Evolutionary conservation across 2,888 invertebrate species (phyloP).

Genomic region (Eupelmus urozonus): DNA sequence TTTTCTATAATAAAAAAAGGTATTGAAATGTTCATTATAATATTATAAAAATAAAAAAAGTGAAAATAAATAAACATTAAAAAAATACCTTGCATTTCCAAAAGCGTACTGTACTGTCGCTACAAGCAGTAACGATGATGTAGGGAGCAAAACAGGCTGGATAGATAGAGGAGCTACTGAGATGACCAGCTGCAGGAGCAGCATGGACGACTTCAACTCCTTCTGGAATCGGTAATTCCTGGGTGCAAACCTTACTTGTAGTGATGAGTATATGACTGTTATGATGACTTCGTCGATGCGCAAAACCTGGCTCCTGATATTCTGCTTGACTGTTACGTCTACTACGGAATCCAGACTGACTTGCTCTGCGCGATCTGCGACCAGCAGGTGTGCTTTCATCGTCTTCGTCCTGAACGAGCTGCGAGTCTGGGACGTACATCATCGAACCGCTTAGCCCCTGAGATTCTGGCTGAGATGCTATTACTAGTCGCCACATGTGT

Average conservation of each 20-base stretch:
- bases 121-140: constrained; percentile 95
- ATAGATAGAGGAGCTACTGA: constrained; percentile 98
- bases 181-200: constrained; percentile 96
- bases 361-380: constrained; percentile 72
- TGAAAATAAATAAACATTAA: not conserved
- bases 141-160: constrained; percentile 99
- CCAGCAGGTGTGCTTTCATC: constrained; percentile 79
- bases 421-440: constrained; percentile 94
- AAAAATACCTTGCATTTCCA: constrained; percentile 86
- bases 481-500: constrained; percentile 97
- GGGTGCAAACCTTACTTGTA: constrained; percentile 95
- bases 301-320: constrained; percentile 65
- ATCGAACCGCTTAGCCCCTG: constrained; percentile 86
- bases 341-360: constrained; percentile 71
- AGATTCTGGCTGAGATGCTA: constrained; percentile 87
- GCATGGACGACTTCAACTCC: constrained; percentile 96
- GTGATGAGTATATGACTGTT: constrained; percentile 86
- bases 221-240: constrained; percentile 90
- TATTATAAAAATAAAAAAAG: not conserved
- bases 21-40: not conserved
- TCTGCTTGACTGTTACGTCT: constrained; percentile 74
- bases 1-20: not conserved
- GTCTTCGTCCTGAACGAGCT: constrained; percentile 89
- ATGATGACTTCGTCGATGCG: constrained; percentile 68
- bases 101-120: constrained; percentile 93